Evolutionary conservation across 2,113 vertebrate species (phyloP).

Genomic region (Pteronura brasiliensis): DNA sequence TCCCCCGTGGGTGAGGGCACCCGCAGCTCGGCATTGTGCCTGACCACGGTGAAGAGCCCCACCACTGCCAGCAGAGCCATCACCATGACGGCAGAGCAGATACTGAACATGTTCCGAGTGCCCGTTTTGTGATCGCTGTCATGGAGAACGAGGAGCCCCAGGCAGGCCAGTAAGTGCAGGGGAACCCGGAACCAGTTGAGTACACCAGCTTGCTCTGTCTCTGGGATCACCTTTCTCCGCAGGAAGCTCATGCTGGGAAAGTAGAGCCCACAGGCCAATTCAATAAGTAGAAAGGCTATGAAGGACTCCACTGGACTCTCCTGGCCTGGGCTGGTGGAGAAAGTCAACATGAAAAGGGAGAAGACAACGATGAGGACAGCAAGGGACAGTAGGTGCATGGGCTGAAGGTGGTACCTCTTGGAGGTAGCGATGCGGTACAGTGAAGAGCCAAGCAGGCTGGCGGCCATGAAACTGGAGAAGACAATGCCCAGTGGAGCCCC

Average conservation of each 20-base stretch:
- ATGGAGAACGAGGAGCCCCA: conserved; percentile 91
- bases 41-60: conserved; percentile 90
- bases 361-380: conserved; percentile 93
- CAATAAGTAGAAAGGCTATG: conserved; percentile 93
- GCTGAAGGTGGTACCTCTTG: conserved; percentile 89
- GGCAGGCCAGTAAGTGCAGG: conserved; percentile 91
- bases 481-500: conserved; percentile 92
- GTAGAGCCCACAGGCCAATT: conserved; percentile 93
- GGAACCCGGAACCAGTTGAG: conserved; percentile 94
- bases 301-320: conserved; percentile 91
- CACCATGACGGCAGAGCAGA: conserved; percentile 90
- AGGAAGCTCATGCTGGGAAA: conserved; percentile 95
- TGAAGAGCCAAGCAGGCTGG: conserved; percentile 90
- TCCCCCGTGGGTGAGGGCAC: conserved; percentile 75
- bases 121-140: conserved; percentile 90
- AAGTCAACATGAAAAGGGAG: conserved; percentile 94
- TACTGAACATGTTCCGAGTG: conserved; percentile 92
- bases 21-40: conserved; percentile 88
- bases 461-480: conserved; percentile 94
- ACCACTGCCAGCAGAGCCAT: conserved; percentile 91
- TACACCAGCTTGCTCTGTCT: conserved; percentile 88
- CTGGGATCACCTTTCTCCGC: conserved; percentile 90
- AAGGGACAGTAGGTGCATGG: conserved; percentile 90
- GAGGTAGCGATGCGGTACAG: conserved; percentile 91
- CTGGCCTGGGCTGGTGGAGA: conserved; percentile 91